A percentile compares a stretch with the other conserved stretches of the same genome.
These are phyloP conservation scores for Halcyon smyrnensis DNA, from an alignment of 2,797 vertebrate genomes.

Conservation along the genomic window DNA sequence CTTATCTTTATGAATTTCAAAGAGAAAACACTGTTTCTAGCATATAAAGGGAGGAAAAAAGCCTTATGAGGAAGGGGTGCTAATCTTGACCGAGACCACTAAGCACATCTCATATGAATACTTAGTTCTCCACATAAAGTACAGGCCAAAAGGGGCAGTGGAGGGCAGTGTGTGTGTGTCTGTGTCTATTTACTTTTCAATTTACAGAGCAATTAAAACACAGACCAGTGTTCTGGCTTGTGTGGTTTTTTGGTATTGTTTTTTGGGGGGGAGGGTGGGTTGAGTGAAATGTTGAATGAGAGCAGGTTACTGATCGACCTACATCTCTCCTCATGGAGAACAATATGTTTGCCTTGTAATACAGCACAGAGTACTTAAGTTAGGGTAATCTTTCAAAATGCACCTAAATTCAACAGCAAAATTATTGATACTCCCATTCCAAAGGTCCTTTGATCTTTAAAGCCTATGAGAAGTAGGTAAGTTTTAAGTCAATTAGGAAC, in stretches of 20 bases:
- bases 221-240: not conserved
- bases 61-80: rapidly evolving
- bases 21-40: not conserved
- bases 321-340: not conserved
- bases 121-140: not conserved
- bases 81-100: not conserved
- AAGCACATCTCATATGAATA: not conserved
- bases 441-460: not conserved
- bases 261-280: not conserved
- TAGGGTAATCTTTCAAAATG: not conserved
- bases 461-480: not conserved
- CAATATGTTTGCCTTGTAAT: not conserved
- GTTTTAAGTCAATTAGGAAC: not conserved
- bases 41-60: rapidly evolving
- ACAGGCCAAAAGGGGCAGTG: not conserved
- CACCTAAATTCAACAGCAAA: not conserved
- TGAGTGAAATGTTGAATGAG: not conserved
- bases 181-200: not conserved
- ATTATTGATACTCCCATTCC: not conserved
- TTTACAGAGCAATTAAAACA: not conserved
- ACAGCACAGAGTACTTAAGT: not conserved
- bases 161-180: not conserved
- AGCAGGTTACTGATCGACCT: not conserved
- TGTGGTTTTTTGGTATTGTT: not conserved
- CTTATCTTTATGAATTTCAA: not conserved